phyloP scores from a whole-genome alignment of 1,140 invertebrate genomes.

The Dysdera silvatica region DNA sequence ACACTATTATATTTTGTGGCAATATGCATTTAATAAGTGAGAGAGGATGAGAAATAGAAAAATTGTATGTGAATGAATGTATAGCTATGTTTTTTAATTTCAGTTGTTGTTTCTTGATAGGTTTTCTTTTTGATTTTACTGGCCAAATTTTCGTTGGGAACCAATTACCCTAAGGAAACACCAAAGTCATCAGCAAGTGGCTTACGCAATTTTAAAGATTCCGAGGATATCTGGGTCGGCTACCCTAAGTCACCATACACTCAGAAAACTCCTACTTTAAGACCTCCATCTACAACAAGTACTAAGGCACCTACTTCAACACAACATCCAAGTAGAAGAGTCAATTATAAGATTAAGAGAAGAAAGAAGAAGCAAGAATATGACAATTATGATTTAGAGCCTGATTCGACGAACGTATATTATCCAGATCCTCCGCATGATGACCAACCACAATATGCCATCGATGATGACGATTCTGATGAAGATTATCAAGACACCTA shows the following conservation, averaged over 20 bases:
- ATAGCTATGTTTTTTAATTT: too few species aligned
- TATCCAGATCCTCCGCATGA: neutral
- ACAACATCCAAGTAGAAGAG: neutral
- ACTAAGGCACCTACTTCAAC: constrained; percentile 1
- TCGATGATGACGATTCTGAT: neutral
- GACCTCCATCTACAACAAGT: neutral
- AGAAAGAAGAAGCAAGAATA: neutral
- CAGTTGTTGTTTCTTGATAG: too few species aligned
- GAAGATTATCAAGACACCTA: constrained; percentile 18
- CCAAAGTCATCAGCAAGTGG: constrained; percentile 9
- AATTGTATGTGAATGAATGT: too few species aligned
- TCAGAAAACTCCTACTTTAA: neutral
- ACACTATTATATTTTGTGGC: too few species aligned
- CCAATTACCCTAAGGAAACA: constrained; percentile 4
- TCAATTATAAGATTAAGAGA: neutral
- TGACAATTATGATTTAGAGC: neutral
- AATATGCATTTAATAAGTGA: too few species aligned
- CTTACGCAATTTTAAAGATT: neutral
- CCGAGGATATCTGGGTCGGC: constrained; percentile 13
- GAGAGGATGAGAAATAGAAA: too few species aligned
- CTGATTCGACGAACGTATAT: neutral
- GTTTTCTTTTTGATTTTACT: too few species aligned
- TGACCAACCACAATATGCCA: neutral
- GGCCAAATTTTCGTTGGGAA: too few species aligned
- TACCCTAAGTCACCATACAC: constrained; percentile 20